Evolutionary conservation across 2,113 vertebrate genomes (phyloP), one percentile per base, ranked within the genome.

Genomic region (Rhipidura dahli): DNA sequence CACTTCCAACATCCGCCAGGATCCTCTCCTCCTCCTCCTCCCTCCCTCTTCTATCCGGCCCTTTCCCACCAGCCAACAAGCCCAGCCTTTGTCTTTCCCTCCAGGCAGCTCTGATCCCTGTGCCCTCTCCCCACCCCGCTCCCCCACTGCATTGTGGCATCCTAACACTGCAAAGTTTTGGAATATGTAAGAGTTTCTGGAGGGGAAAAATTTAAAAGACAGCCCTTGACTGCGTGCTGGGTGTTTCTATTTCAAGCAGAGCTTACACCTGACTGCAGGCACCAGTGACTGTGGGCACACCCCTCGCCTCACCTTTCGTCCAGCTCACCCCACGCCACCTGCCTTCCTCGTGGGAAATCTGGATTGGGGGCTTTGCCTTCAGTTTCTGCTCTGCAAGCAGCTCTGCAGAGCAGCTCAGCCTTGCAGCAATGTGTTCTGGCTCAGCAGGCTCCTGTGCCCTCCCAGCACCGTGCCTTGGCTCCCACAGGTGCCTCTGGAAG

Each of bases 21-120:
- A 89, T 44, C 85, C 37, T 2, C 21, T 73, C 20, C 63, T 70
- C 57, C 63, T 68, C 47, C 80, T 75, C 40, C 45, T 39, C 59
- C 44, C 65, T n/a, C 60, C 18, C 69, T 33, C 15, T 24, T 30
- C 61, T n/a, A 21, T 63, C 54, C 35, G 42, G 39, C 37, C 2
- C 24, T 15, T 87, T 84, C 73, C 92, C 90, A 94, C 10, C 65
- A 87, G 57, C 53, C 81, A 30, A 89, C 78, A 95, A 83, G 63
- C 42, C 50, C 60, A 75, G 76, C 33, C 69, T 84, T 94, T 94
- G 89, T 95, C 60, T 47, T 84, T 27, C 39, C 23, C 31, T 51
- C 17, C 7, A 1, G 54, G 71, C 70, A 59, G 12, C 72, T 9
- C 69, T 70, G 82, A 59, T 57, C 80, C 71, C 54, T 0, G 0